Evolutionary conservation across 2,888 invertebrate genomes (phyloP).

Genomic region (Sinopyrophorus schimmeli): DNA sequence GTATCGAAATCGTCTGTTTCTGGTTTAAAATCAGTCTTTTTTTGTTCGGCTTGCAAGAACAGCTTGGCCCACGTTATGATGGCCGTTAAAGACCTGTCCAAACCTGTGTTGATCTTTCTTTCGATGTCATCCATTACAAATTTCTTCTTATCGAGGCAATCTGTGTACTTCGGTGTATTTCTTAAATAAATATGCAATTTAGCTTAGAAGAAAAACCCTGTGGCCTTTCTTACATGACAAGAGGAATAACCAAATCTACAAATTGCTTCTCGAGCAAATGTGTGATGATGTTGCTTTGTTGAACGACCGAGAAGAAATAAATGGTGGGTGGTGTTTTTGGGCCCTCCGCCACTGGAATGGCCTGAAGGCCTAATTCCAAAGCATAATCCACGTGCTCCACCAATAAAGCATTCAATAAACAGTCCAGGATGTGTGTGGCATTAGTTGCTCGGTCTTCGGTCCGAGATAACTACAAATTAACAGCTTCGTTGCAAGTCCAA

Average conservation of each 20-base stretch:
- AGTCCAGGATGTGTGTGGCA: constrained; percentile 80
- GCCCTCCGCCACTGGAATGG: constrained; percentile 86
- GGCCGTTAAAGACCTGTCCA: constrained; percentile 82
- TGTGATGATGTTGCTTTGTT: constrained; percentile 91
- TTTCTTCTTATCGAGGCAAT: constrained; percentile 85
- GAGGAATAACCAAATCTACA: constrained; percentile 83
- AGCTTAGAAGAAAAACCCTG: constrained; percentile 6
- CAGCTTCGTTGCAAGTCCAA: too few species aligned
- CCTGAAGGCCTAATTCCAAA: constrained; percentile 87
- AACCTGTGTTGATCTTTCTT: constrained; percentile 84
- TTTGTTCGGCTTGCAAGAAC: constrained; percentile 90
- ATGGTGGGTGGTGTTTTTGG: constrained; percentile 78
- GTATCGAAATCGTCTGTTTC: constrained; percentile 83
- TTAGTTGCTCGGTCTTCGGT: constrained; percentile 76
- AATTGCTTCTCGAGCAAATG: constrained; percentile 93
- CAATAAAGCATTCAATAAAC: constrained; percentile 80
- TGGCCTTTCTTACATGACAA: constrained; percentile 80
- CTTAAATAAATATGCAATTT: constrained; percentile 56
- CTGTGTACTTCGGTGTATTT: constrained; percentile 84
- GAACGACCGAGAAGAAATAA: constrained; percentile 91
- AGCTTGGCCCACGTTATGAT: constrained; percentile 90
- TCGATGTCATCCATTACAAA: constrained; percentile 86
- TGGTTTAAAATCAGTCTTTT: constrained; percentile 91
- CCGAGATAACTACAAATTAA: constrained; percentile 68
- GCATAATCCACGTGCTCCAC: constrained; percentile 97